These are phyloP conservation scores for Clavelina lepadiformis DNA, from an alignment of 23 tunicate genomes.

Conservation along the genomic window DNA sequence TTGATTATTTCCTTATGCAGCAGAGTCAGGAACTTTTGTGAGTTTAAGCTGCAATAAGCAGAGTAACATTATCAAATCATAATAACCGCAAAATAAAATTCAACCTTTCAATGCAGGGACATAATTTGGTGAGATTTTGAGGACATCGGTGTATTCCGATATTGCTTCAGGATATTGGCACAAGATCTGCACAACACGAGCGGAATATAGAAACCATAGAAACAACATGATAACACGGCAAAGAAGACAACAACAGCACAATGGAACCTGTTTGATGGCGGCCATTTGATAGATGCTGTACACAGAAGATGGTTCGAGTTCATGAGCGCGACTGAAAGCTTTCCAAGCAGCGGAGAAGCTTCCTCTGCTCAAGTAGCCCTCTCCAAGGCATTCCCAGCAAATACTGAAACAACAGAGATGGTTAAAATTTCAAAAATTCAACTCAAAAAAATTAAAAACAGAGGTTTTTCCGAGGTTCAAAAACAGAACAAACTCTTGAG, in stretches of 20 bases:
- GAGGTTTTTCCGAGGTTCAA: too few relatives aligned
- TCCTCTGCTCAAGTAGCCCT: slow-evolving; percentile 66
- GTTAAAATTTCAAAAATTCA: not conserved
- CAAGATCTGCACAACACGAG: slow-evolving; percentile 20
- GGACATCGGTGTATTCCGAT: slow-evolving; percentile 32
- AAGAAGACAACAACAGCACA: not conserved
- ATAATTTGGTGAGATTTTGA: slow-evolving; percentile 31
- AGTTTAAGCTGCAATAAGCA: too few relatives aligned
- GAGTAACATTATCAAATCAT: not conserved
- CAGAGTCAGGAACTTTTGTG: too few relatives aligned
- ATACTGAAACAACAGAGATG: slow-evolving; percentile 28
- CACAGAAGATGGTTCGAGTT: slow-evolving; percentile 62
- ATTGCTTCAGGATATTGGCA: slow-evolving; percentile 56
- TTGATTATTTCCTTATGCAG: too few relatives aligned
- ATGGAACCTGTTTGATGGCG: slow-evolving; percentile 56
- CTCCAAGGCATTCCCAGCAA: slow-evolving; percentile 91
- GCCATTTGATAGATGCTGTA: slow-evolving; percentile 82
- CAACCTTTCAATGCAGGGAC: slow-evolving; percentile 85
- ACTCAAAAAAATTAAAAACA: too few relatives aligned
- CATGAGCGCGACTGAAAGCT: slow-evolving; percentile 57
- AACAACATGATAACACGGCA: not conserved
- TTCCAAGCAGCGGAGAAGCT: slow-evolving; percentile 85
- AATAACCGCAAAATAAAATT: not conserved
- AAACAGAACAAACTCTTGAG: too few relatives aligned
- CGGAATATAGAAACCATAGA: not conserved